Percentiles rank a stretch among this genome's conserved stretches.
Evolutionary conservation across 1,140 invertebrate species (phyloP).

Genomic region (Melanaphis sacchari): DNA sequence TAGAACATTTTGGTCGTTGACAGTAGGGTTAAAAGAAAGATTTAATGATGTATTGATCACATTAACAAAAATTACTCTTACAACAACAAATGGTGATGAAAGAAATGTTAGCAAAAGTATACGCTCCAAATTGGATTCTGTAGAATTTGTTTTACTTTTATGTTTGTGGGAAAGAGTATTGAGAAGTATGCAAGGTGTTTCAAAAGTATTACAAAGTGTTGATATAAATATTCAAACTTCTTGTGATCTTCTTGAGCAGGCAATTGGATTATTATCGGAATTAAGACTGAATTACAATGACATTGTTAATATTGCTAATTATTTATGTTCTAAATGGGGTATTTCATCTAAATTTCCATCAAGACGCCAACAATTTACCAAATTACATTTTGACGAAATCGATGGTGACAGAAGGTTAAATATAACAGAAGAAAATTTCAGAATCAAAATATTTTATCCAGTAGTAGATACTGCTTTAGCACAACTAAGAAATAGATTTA

Average conservation of each 20-base stretch:
- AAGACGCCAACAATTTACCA: neutral
- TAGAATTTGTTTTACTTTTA: neutral
- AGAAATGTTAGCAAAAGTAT: neutral
- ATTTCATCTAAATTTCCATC: neutral
- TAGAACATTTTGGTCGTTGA: too few species aligned
- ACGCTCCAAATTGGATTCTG: neutral
- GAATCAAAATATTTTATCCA: neutral
- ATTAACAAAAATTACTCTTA: neutral
- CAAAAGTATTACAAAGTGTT: neutral
- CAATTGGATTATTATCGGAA: neutral
- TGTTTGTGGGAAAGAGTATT: neutral
- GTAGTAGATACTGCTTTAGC: neutral
- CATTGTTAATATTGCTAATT: neutral
- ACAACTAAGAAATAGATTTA: slow-evolving; percentile 10
- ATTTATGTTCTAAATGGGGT: neutral
- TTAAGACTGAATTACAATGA: neutral
- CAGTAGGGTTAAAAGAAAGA: slow-evolving; percentile 6
- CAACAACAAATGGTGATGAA: neutral
- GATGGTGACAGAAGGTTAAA: neutral
- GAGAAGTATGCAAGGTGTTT: neutral
- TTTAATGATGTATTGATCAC: neutral
- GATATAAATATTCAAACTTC: neutral
- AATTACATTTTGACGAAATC: neutral
- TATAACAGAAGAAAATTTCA: neutral
- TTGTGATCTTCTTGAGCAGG: neutral